Evolutionary conservation across 2,888 invertebrate species (phyloP).

Genomic region (Sussaba pulchella): DNA sequence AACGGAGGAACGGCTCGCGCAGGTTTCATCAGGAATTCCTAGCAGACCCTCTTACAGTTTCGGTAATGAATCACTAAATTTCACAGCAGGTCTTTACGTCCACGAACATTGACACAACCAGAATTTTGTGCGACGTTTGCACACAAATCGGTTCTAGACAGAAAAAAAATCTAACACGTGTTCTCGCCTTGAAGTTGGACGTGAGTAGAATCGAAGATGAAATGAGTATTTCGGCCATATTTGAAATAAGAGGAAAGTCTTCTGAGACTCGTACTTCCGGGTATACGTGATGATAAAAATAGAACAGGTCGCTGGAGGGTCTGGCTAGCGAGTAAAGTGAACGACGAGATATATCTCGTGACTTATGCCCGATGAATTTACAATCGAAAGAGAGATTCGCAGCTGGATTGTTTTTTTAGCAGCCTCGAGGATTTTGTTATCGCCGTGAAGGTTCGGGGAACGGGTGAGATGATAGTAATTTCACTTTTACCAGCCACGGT

Average conservation of each 20-base stretch:
- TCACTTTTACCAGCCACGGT: slow-evolving; percentile 59
- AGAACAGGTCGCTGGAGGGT: not conserved
- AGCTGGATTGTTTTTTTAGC: slow-evolving; percentile 7
- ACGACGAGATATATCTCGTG: not conserved
- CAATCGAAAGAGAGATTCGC: slow-evolving; percentile 22
- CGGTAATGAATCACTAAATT: slow-evolving; percentile 23
- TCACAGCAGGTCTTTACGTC: not conserved
- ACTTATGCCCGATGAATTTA: slow-evolving; percentile 3
- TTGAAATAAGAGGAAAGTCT: slow-evolving; percentile 28
- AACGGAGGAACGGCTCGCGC: slow-evolving; percentile 22
- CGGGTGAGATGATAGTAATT: slow-evolving; percentile 51
- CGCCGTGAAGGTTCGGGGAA: slow-evolving; percentile 17
- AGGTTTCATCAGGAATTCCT: slow-evolving; percentile 64
- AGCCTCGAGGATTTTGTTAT: slow-evolving; percentile 21
- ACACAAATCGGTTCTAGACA: not conserved
- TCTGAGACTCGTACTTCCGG: not conserved
- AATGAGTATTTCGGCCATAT: not conserved
- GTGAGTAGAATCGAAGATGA: slow-evolving; percentile 28
- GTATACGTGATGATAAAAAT: slow-evolving; percentile 6
- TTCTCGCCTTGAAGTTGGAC: slow-evolving; percentile 29
- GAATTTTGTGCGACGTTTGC: not conserved
- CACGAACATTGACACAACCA: not conserved
- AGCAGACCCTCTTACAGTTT: slow-evolving; percentile 34
- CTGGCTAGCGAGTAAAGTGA: not conserved
- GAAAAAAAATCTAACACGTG: slow-evolving; percentile 2